A percentile compares a stretch with the other conserved stretches of the same genome.
phyloP scores from a whole-genome alignment of 1,140 invertebrate genomes.

The Pteromalus puparum region DNA sequence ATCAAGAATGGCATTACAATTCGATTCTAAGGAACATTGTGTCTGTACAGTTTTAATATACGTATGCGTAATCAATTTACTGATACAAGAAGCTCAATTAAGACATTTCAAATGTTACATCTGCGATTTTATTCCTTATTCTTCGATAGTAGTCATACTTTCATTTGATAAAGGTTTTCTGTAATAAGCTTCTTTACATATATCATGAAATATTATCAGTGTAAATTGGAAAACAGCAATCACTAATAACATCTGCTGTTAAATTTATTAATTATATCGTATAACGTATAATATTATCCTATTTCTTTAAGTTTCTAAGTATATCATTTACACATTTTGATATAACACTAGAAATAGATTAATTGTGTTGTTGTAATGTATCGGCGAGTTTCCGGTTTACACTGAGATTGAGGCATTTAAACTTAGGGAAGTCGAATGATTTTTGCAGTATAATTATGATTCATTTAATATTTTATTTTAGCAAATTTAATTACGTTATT shows the following conservation, averaged over 20 bases:
- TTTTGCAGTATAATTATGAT: constrained; percentile 24
- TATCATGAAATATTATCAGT: constrained; percentile 33
- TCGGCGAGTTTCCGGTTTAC: constrained; percentile 31
- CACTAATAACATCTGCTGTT: constrained; percentile 31
- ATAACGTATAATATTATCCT: neutral
- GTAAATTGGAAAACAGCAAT: constrained; percentile 35
- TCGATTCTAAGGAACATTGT: constrained; percentile 8
- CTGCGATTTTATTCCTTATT: constrained; percentile 40
- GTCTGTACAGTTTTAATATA: constrained; percentile 45
- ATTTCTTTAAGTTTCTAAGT: constrained; percentile 8
- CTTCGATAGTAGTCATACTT: constrained; percentile 24
- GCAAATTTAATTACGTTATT: constrained; percentile 21
- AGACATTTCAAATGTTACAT: constrained; percentile 37
- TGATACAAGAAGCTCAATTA: constrained; percentile 37
- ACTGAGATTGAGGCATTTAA: constrained; percentile 34
- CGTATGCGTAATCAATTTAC: neutral
- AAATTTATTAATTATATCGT: constrained; percentile 21
- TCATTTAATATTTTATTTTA: constrained; percentile 27
- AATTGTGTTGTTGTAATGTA: constrained; percentile 17
- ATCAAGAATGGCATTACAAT: constrained; percentile 9
- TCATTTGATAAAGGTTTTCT: constrained; percentile 5
- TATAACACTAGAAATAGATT: neutral
- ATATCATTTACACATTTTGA: constrained; percentile 23
- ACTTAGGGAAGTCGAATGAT: constrained; percentile 21
- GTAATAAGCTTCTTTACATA: neutral